Evolutionary conservation across 1,140 invertebrate genomes (phyloP).

Genomic region (Agrypnia vestita): DNA sequence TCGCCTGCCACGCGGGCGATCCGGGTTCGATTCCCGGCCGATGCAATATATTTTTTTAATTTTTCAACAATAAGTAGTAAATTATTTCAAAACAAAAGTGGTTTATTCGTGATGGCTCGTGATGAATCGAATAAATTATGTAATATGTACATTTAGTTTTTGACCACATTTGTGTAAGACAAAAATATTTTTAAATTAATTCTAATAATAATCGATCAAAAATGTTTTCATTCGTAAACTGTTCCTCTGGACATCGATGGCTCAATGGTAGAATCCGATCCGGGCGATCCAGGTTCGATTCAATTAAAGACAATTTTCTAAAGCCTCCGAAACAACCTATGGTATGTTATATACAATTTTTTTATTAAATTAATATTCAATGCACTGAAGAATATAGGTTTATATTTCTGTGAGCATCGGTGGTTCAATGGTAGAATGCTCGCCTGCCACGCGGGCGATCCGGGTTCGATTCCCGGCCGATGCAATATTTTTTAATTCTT

Average conservation of each 20-base stretch:
- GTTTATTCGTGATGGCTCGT: too few species aligned
- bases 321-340: too few species aligned
- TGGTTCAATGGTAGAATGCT: constrained; percentile 77
- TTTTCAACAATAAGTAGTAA: too few species aligned
- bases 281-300: constrained; percentile 82
- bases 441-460: constrained; percentile 85
- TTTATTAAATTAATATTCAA: neutral
- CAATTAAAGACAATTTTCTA: too few species aligned
- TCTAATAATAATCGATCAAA: too few species aligned
- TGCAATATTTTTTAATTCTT: constrained; percentile 32
- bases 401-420: constrained; percentile 64
- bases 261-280: constrained; percentile 79
- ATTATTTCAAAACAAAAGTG: too few species aligned
- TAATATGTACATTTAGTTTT: too few species aligned
- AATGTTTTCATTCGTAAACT: too few species aligned
- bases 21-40: constrained; percentile 81
- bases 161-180: too few species aligned
- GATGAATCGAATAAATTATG: too few species aligned
- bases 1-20: constrained; percentile 85
- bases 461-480: constrained; percentile 75
- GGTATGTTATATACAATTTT: neutral
- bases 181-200: too few species aligned
- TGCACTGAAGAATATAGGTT: neutral
- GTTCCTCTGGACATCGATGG: constrained; percentile 71
- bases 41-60: too few species aligned